phyloP scores from a whole-genome alignment of 2,888 invertebrate genomes.

The Sthenelais limicola region DNA sequence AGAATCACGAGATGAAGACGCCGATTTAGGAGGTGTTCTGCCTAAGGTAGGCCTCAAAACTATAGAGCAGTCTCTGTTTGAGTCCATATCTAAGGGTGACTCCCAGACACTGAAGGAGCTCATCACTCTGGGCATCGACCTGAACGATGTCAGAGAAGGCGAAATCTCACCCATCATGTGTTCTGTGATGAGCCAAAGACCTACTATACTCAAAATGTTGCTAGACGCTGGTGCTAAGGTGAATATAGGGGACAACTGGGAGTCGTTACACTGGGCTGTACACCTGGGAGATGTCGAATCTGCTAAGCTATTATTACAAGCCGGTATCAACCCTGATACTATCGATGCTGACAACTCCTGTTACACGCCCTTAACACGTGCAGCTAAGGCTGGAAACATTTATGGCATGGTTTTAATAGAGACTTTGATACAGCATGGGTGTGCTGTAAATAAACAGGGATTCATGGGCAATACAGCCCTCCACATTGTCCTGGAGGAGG shows the following conservation, averaged over 20 bases:
- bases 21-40: neutral
- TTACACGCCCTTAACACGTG: slow-evolving; percentile 26
- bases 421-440: slow-evolving; percentile 20
- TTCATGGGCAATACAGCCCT: slow-evolving; percentile 34
- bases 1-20: slow-evolving; percentile 18
- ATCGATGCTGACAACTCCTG: slow-evolving; percentile 26
- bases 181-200: slow-evolving; percentile 25
- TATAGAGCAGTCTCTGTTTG: slow-evolving; percentile 27
- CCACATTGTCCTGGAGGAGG: slow-evolving; percentile 28
- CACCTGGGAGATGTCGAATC: slow-evolving; percentile 30
- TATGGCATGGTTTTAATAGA: slow-evolving; percentile 32
- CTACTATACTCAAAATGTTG: slow-evolving; percentile 13
- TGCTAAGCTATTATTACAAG: slow-evolving; percentile 17
- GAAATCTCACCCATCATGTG: slow-evolving; percentile 34
- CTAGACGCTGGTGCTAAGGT: slow-evolving; percentile 17
- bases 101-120: slow-evolving; percentile 21
- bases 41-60: slow-evolving; percentile 25
- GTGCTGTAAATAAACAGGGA: slow-evolving; percentile 25
- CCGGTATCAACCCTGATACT: slow-evolving; percentile 25
- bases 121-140: slow-evolving; percentile 11
- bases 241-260: slow-evolving; percentile 25
- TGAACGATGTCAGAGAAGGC: slow-evolving; percentile 20
- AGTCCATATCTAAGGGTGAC: slow-evolving; percentile 20
- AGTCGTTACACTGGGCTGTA: slow-evolving; percentile 27
- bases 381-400: slow-evolving; percentile 16